Evolutionary conservation across 2,888 invertebrate genomes (phyloP).

Genomic region (Caenorhabditis sp.): DNA sequence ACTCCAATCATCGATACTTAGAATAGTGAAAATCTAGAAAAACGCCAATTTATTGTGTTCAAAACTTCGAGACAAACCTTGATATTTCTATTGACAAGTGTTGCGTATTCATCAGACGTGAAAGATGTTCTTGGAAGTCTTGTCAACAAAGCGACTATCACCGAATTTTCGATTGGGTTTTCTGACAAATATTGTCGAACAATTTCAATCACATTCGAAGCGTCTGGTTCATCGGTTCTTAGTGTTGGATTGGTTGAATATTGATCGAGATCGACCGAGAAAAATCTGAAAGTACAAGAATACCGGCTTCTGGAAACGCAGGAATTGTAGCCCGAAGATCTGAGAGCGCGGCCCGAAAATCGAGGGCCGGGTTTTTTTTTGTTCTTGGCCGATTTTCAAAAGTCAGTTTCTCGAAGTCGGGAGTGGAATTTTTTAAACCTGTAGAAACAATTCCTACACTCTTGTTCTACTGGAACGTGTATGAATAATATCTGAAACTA

Average conservation of each 20-base stretch:
- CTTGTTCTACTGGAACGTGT: no score
- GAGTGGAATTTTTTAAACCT: no score
- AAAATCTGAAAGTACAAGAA: slow-evolving; percentile 7
- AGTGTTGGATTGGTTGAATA: neutral
- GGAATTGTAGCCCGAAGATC: neutral
- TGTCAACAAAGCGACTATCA: neutral
- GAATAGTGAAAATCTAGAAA: slow-evolving; percentile 9
- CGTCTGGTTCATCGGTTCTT: neutral
- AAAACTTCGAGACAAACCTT: neutral
- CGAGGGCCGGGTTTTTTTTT: no score
- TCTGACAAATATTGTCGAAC: neutral
- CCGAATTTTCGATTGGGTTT: neutral
- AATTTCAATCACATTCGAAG: slow-evolving; percentile 10
- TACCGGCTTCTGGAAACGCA: no score
- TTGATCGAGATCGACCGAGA: neutral
- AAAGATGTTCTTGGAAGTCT: neutral
- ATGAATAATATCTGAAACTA: no score
- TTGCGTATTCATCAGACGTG: neutral
- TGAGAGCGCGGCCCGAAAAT: no score
- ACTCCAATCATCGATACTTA: neutral
- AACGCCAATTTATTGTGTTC: neutral
- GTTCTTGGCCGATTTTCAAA: no score
- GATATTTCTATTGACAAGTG: neutral
- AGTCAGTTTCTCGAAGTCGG: no score
- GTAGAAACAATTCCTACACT: no score